Evolutionary conservation across 2,797 vertebrate species (phyloP), one percentile per base, ranked within the genome.

Genomic region (Sparus aurata): DNA sequence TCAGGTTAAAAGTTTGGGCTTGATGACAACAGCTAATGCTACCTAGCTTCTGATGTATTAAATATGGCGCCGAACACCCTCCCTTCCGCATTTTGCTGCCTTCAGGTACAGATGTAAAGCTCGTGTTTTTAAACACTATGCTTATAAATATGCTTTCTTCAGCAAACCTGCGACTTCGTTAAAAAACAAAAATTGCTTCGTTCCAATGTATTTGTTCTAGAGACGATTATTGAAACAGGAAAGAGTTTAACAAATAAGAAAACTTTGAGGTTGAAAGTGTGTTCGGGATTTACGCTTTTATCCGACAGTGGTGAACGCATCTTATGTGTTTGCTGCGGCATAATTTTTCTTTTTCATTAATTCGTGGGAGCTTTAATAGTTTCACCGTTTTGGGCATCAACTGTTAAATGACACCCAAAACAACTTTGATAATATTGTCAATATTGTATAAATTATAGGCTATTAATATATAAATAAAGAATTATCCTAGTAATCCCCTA

Each of bases 61-160:
- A 94, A 94, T 87, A 94, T 94, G 92, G 92, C 94, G 90, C 91
- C 80, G 66, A 64, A 58, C 27, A 1, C 1, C 57, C 75, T 90
- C 85, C 83, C 89, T 90, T 90, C 88, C 90, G 88, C 54, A 67
- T 23, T 18, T 3, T 80, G 89, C 3, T 90, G 79, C 84, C 0
- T 92, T 93, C 1, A 71, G 0, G 82, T 52, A 3, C 82, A 12
- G 45, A 10, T 20, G 20, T 7, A 0, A 27, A 49, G 38, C 68
- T 82, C 67, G 62, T 20, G 8, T 5, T 76, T 69, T 67, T 0
- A 45, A 17, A 0, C 0, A 53, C 13, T 4, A 2, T 5, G 2
- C 8, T 25, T 16, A 2, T 18, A 5, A 70, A 47, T 25, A 2
- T 4, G 16, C 27, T 3, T 27, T 52, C 0, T 43, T 34, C 6